These are phyloP conservation scores for Palythoa caribaeorum DNA, from an alignment of 92 coral and sea anemone genomes.

Conservation along the genomic window DNA sequence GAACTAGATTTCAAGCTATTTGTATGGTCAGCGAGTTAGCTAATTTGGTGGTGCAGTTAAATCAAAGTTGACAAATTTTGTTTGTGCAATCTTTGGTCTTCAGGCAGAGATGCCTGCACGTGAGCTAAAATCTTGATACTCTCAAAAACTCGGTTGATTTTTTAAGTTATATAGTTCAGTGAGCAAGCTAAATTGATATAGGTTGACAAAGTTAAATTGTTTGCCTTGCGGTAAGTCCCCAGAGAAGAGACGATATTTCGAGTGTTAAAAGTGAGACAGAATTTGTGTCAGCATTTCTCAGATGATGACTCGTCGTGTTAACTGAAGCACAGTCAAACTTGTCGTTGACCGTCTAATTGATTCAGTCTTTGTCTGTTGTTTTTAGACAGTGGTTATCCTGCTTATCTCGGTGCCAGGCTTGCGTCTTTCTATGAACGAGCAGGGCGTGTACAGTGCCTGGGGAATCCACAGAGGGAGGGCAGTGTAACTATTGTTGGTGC, in stretches of 20 bases:
- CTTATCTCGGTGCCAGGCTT: conserved; percentile 98
- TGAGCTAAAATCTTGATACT: not conserved
- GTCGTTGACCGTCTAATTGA: not conserved
- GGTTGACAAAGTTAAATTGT: too few species aligned
- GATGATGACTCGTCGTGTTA: not conserved
- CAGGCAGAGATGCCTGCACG: conserved; percentile 99
- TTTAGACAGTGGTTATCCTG: conserved; percentile 99
- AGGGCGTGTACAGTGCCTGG: conserved; percentile 96
- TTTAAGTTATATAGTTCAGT: too few species aligned
- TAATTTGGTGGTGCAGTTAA: too few species aligned
- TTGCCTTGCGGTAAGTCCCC: too few species aligned
- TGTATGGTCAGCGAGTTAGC: too few species aligned
- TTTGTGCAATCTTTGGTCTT: conserved; percentile 98
- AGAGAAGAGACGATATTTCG: too few species aligned
- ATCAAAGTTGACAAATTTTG: too few species aligned
- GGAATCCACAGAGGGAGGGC: conserved; percentile 99
- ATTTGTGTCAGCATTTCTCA: too few species aligned
- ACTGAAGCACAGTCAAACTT: not conserved
- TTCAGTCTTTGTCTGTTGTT: not conserved
- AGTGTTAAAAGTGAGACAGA: too few species aligned
- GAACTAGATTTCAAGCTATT: not conserved
- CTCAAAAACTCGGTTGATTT: too few species aligned
- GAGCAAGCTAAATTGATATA: too few species aligned
- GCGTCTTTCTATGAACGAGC: conserved; percentile 99
- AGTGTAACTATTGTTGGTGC: conserved; percentile 99